Evolutionary conservation across 2,888 invertebrate species (phyloP).

Genomic region (Hyles lineata): DNA sequence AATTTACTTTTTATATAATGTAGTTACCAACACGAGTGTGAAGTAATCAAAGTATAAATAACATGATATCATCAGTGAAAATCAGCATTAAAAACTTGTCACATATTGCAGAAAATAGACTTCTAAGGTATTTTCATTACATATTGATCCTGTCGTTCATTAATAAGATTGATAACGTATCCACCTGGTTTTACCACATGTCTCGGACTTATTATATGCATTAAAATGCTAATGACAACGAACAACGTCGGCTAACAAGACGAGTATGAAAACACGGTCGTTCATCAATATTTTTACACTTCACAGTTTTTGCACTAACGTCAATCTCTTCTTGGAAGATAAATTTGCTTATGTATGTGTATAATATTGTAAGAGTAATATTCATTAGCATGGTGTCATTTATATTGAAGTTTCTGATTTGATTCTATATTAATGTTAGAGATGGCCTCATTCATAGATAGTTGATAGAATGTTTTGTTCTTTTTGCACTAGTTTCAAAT

Average conservation of each 20-base stretch:
- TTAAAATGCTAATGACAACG: neutral
- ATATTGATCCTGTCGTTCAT: neutral
- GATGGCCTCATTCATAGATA: too few relatives aligned
- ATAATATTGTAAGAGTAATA: neutral
- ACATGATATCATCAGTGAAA: too few relatives aligned
- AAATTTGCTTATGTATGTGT: neutral
- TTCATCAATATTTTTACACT: conserved; percentile 21
- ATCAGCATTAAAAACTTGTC: too few relatives aligned
- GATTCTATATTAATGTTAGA: too few relatives aligned
- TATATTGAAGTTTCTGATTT: too few relatives aligned
- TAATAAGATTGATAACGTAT: conserved; percentile 4
- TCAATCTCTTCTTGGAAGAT: conserved; percentile 6
- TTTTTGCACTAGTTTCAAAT: too few relatives aligned
- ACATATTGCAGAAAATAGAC: neutral
- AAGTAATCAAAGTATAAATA: too few relatives aligned
- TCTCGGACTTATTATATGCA: neutral
- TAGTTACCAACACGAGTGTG: too few relatives aligned
- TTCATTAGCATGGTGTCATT: neutral
- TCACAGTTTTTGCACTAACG: neutral
- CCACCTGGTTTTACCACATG: neutral
- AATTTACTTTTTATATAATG: too few relatives aligned
- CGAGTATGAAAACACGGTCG: neutral
- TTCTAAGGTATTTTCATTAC: neutral
- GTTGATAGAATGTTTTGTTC: too few relatives aligned
- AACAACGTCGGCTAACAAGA: conserved; percentile 9